Evolutionary conservation across 2,113 vertebrate genomes (phyloP).

Genomic region (Egretta garzetta): DNA sequence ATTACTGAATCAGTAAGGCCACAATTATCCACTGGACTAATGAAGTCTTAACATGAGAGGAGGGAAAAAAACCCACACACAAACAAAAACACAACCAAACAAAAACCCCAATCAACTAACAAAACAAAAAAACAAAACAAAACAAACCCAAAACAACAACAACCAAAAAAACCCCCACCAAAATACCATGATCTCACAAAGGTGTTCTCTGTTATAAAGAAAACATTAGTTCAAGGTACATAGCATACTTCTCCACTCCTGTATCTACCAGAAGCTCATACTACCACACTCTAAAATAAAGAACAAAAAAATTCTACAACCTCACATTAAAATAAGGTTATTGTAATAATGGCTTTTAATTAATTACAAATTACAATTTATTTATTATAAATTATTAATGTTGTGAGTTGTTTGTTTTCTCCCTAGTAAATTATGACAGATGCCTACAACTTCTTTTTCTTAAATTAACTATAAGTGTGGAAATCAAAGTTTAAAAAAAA

Average conservation of each 20-base stretch:
- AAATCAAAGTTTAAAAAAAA: not conserved
- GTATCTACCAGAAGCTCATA: not conserved
- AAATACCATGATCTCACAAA: not conserved
- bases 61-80: not conserved
- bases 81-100: too few relatives aligned
- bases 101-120: too few relatives aligned
- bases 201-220: not conserved
- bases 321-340: not conserved
- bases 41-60: not conserved
- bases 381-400: not conserved
- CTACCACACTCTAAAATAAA: not conserved
- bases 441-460: not conserved
- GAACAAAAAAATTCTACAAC: not conserved
- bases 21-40: not conserved
- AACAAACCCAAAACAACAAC: too few relatives aligned
- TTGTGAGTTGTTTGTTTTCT: not conserved
- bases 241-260: not conserved
- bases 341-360: not conserved
- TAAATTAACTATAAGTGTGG: not conserved
- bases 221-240: not conserved
- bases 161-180: too few relatives aligned
- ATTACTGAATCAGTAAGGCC: not conserved
- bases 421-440: not conserved
- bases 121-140: too few relatives aligned
- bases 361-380: not conserved